Evolutionary conservation across 2,113 vertebrate genomes (phyloP), one percentile per base, ranked within the genome.

Genomic region (Elanoides forficatus): DNA sequence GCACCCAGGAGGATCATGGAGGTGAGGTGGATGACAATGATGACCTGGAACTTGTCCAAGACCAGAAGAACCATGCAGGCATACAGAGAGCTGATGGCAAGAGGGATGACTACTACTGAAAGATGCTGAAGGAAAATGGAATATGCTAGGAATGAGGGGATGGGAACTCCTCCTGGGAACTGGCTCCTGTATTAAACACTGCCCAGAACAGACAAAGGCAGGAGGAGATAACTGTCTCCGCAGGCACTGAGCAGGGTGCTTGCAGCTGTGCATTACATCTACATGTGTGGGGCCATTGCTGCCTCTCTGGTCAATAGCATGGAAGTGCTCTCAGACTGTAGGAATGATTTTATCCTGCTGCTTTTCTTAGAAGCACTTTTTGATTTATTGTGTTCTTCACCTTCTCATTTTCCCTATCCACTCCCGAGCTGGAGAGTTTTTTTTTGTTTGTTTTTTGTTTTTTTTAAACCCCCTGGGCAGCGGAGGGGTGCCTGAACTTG

Each of bases 1-100:
- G 55, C 34, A 36, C 26, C 20, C 59, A 97, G 98, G 97, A 98
- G 86, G 97, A 98, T 52, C 96, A 70, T 5, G 97, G 96, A 73
- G 98, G 96, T 21, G 98, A 98, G 65, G 76, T 88, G 81, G 96
- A 97, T 29, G 96, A 98, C 79, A 75, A 72, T 2, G 95, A 96
- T 17, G 95, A 97, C 58, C 68, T 97, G 80, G 97, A 96, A 45
- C 74, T 92, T 7, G 91, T 38, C 34, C 93, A 76, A 30, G 93
- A 91, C 59, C 87, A 16, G 78, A 97, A 87, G 79, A 81, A 53
- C 3, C 95, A 1, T 0, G 72, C 5, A 2, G 96, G 74, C 11
- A 2, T 80, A 21, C 52, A 6, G 42, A 87, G 88, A 81, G 88
- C 70, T 42, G 94, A 16, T 4, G 81, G 88, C 91, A 91, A 84